Evolutionary conservation across 2,797 vertebrate genomes (phyloP), one percentile per base, ranked within the genome.

Genomic region (Arnoldichthys spilopterus): DNA sequence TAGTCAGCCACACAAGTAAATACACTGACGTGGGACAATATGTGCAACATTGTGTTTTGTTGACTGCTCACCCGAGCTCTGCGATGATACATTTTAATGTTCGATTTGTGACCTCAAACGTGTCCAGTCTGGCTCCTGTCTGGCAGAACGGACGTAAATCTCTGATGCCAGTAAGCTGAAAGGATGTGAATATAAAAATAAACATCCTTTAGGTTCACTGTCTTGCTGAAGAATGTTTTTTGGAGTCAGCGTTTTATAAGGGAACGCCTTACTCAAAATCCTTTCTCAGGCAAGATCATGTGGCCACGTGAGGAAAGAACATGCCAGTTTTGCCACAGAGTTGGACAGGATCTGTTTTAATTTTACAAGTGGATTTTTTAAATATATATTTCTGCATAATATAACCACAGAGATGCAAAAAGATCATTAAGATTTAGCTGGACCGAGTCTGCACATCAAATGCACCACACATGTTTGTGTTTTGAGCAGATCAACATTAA

Each of bases 121-220:
- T 66, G 32, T 72, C 30, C 62, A 67, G 53, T 47, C 22, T 67
- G 37, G 22, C 37, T 67, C 34, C 64, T 28, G 45, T 68, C 43
- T 67, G 43, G 32, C 66, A 26, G 16, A 53, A 62, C 53, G 24
- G 43, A 53, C 59, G 63, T 40, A 59, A 49, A 61, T 74, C 43
- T 59, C 63, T 37, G 11, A 28, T 73, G 62, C 70, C 71, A 68
- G 71, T 67, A 74, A 47, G 51, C 43, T 47, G 62, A 80, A 69
- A 80, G 72, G 64, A 80, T 34, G 64, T 53, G 67, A 73, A 74
- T 49, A 20, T 49, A 58, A 74, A 67, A 67, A 59, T 74, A 80
- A 80, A 80, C 78, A 75, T 80, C 54, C 63, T 70, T 69, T 26
- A 53, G 64, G 56, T 62, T 66, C 62, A 54, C 72, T 75, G 58